Evolutionary conservation across 2,888 invertebrate species (phyloP).

Genomic region (Polymixis flavicincta): DNA sequence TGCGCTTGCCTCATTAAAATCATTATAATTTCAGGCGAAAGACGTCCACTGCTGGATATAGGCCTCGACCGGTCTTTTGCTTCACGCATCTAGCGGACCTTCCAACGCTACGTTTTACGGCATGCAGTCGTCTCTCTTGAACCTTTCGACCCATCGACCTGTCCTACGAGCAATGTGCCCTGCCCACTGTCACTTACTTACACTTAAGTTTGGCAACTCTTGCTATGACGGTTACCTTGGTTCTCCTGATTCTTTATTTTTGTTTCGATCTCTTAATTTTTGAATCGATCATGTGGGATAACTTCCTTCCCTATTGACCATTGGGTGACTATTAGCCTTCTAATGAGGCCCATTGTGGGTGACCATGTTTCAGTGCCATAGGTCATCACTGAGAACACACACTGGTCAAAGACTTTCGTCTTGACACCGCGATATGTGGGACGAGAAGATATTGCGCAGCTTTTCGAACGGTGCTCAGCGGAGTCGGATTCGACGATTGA

Average conservation of each 20-base stretch:
- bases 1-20: no score
- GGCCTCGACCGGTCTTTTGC: not conserved
- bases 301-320: not conserved
- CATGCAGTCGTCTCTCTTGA: not conserved
- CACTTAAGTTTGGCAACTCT: no score
- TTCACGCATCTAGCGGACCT: not conserved
- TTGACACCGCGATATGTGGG: not conserved
- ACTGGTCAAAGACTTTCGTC: not conserved
- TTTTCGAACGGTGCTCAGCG: not conserved
- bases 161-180: not conserved
- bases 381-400: not conserved
- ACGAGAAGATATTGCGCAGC: not conserved
- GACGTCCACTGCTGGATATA: not conserved
- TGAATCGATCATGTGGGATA: not conserved
- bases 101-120: not conserved
- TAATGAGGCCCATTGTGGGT: not conserved
- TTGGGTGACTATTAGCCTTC: no score
- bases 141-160: not conserved
- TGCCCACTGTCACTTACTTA: no score
- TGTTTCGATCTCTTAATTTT: not conserved
- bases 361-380: not conserved
- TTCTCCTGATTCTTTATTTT: no score
- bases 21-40: not conserved
- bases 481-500: not conserved
- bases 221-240: no score